phyloP scores from a whole-genome alignment of 2,797 vertebrate genomes.

The Ctenochaetus hawaiiensis region DNA sequence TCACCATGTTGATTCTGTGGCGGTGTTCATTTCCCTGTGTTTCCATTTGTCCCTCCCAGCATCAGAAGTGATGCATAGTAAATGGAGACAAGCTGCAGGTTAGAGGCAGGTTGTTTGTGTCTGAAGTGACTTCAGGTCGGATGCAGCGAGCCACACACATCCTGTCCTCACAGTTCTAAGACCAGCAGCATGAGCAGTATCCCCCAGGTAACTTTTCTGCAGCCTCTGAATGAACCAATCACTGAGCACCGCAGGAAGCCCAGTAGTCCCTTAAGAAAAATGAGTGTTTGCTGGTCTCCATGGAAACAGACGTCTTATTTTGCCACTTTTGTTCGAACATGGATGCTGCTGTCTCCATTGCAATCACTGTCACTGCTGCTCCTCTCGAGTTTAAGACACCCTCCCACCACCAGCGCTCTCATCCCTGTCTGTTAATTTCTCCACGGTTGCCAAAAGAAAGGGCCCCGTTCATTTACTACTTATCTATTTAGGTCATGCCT shows the following conservation, averaged over 20 bases:
- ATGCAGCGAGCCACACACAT: slow-evolving; percentile 15
- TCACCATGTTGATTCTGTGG: background rate
- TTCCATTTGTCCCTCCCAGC: slow-evolving; percentile 1
- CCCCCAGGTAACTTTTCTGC: slow-evolving; percentile 51
- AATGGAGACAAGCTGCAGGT: slow-evolving; percentile 5
- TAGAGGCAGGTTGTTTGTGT: slow-evolving; percentile 10
- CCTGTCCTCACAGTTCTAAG: slow-evolving; percentile 33
- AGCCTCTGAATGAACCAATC: slow-evolving; percentile 71
- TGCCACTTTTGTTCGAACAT: slow-evolving; percentile 59
- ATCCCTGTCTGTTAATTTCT: slow-evolving; percentile 57
- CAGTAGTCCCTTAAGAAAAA: slow-evolving; percentile 67
- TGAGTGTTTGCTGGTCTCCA: slow-evolving; percentile 76
- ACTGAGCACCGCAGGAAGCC: slow-evolving; percentile 61
- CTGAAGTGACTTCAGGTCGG: slow-evolving; percentile 16
- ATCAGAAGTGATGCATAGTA: background rate
- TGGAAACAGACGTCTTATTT: slow-evolving; percentile 73
- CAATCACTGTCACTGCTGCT: slow-evolving; percentile 34
- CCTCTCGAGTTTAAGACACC: slow-evolving; percentile 32
- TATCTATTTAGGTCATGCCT: slow-evolving; percentile 82
- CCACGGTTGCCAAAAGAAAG: slow-evolving; percentile 50
- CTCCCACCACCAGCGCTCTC: slow-evolving; percentile 42
- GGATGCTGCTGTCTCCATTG: slow-evolving; percentile 46
- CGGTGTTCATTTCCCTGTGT: background rate
- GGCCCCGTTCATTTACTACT: slow-evolving; percentile 64
- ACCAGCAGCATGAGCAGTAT: slow-evolving; percentile 50